Conservation (phyloP, 2,797 vertebrate genomes). For the Onychomys arenicola region DNA sequence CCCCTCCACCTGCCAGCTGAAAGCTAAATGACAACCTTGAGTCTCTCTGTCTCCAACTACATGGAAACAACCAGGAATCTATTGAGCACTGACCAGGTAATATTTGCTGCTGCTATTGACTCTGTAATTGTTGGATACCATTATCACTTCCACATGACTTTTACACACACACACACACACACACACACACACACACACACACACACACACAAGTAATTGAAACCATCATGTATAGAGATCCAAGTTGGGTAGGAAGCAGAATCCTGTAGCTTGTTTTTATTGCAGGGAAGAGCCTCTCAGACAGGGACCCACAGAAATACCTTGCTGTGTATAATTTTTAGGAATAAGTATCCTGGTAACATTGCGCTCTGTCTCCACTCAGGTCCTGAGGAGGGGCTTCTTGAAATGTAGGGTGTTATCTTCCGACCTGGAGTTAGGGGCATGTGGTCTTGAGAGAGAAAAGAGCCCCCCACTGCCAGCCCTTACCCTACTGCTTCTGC, state of each 20-base stretch:
- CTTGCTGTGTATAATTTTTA: not conserved
- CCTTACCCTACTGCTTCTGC: not conserved
- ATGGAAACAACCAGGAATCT: not conserved
- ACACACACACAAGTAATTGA: not conserved
- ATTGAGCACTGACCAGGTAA: not conserved
- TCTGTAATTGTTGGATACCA: not conserved
- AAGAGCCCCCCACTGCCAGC: fast-evolving
- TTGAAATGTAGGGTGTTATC: not conserved
- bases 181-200: not conserved
- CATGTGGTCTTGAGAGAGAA: not conserved
- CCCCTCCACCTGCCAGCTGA: not conserved
- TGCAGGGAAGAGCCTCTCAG: not conserved
- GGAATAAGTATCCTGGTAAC: not conserved
- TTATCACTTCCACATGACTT: too few relatives aligned
- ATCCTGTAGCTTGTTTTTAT: not conserved
- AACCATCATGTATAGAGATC: not conserved
- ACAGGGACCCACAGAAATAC: not conserved
- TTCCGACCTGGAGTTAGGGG: not conserved
- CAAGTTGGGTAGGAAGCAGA: not conserved
- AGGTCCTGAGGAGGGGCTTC: not conserved
- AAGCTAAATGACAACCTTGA: not conserved
- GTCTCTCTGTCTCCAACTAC: not conserved
- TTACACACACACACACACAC: not conserved
- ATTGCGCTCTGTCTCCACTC: not conserved
- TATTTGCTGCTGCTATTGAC: fast-evolving